Evolutionary conservation across 2,797 vertebrate species (phyloP).

Genomic region (Mallotus villosus): DNA sequence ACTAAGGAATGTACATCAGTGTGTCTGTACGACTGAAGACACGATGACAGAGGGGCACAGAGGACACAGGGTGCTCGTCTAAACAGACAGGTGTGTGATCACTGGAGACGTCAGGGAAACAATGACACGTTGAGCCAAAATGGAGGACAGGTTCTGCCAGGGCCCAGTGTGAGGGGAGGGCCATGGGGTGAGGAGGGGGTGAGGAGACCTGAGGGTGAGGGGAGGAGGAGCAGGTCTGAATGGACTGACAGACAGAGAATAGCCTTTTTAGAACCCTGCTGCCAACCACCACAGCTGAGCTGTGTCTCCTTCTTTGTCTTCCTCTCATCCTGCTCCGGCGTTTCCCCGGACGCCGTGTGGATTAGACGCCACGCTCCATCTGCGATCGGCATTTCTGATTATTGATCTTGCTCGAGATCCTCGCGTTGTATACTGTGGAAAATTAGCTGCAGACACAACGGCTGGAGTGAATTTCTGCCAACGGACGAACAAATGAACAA

Average conservation of each 20-base stretch:
- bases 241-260: constrained; percentile 38
- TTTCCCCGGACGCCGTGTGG: constrained; percentile 26
- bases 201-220: constrained; percentile 21
- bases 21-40: too few species aligned
- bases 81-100: constrained; percentile 12
- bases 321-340: constrained; percentile 5
- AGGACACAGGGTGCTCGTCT: constrained; percentile 13
- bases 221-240: constrained; percentile 23
- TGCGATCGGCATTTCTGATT: constrained; percentile 26
- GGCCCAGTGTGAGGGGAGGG: background rate
- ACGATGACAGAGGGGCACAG: background rate
- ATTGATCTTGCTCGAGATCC: constrained; percentile 26
- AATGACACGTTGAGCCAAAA: constrained; percentile 9
- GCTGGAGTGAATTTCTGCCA: constrained; percentile 13
- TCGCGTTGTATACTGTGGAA: constrained; percentile 29
- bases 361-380: constrained; percentile 11
- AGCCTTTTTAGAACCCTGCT: constrained; percentile 10
- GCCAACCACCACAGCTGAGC: constrained; percentile 37
- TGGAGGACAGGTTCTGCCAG: background rate
- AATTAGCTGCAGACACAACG: background rate
- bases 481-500: constrained; percentile 5
- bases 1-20: too few species aligned
- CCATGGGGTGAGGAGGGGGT: too few species aligned
- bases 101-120: constrained; percentile 16
- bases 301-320: constrained; percentile 41